Evolutionary conservation across 2,888 invertebrate species (phyloP), one percentile per base, ranked within the genome.

Genomic region (Agrypnus murinus): DNA sequence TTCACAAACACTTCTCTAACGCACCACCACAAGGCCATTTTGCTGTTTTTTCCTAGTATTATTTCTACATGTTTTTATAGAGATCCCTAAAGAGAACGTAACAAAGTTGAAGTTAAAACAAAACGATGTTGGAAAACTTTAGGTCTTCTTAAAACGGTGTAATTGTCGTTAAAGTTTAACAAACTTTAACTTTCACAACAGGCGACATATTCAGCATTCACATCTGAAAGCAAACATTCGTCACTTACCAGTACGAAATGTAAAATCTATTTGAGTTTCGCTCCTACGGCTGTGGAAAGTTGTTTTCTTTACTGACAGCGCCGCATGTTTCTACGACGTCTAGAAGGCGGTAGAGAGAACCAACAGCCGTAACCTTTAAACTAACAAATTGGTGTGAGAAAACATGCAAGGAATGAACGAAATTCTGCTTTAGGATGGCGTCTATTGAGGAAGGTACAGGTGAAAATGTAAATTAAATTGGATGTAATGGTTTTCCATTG

Each of bases 351-450:
- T 36, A 50, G 50, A 46, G 46, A 50, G 50, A 50, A 25, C 31
- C 50, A 32, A 50, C 2, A 63, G 48, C 62, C 8, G 62, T 50
- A 50, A 48, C 62, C 62, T 63, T 63, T 63, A 50, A 50, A 50
- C 50, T 63, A 63, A 63, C 62, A 63, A 63, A 63, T 63, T 63
- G 62, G 62, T 63, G 62, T 38, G 46, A 63, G 50, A 63, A 63
- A 63, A 63, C 62, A 63, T 50, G 46, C 34, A 12, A 19, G 10
- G 14, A 46, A 46, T 50, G 45, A 63, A 12, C 8, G 32, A 62
- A 63, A 48, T 63, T 50, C 31, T 63, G 19, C 38, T 19, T 48
- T 50, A 63, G 25, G 43, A 31, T 15, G 25, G 43, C 15, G 43
- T 31, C 43, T 31, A 15, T 31, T 12, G 15, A 45, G 12, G 12